Base-by-base conservation (phyloP, 2,888 invertebrate genomes). In the Andrena bicolor region DNA sequence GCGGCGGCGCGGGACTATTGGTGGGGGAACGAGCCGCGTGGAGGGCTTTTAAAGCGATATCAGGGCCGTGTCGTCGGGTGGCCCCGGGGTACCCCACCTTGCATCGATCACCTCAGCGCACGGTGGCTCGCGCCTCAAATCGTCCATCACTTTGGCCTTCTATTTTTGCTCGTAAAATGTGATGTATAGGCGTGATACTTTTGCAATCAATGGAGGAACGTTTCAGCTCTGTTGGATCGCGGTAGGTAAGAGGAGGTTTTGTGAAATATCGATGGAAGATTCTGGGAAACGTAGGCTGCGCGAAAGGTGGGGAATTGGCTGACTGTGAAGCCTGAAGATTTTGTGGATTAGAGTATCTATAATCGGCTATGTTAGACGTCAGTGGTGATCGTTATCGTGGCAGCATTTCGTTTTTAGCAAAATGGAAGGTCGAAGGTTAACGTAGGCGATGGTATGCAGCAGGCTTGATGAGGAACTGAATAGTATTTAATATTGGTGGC, bases 1-100 rank as follows among this genome's bases (percentile, higher is more conserved):
- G 80, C 70, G 66, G 76, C 60, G 64, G 63, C 41, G 61, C 26
- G 26, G 13, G 1, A 16, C 20, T n/a, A 30, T 2, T 66, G 79
- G 74, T 75, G 85, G 81, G 86, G n/a, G 23, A 35, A 13, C 49
- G 26, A 51, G n/a, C 23, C 26, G 73, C 64, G 79, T 83, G 76
- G 70, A 48, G 48, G 65, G 69, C 76, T 80, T 81, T 66, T 73
- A 77, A 76, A 86, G 76, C 60, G 65, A 84, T 79, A 68, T 26
- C 84, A 86, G 86, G 76, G 23, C 23, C 79, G 84, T 86, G 64
- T n/a, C 23, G 26, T 35, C 8, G 51, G 20, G 30, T 8, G 51
- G 13, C 7, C 8, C 13, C 8, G 10, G 2, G 32, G 41, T 48
- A 32, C 70, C 60, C 56, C 26, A 16, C 8, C 5, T 20, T 3